These are phyloP conservation scores for Dione vanillae DNA, from an alignment of 2,888 invertebrate genomes.

Conservation along the genomic window DNA sequence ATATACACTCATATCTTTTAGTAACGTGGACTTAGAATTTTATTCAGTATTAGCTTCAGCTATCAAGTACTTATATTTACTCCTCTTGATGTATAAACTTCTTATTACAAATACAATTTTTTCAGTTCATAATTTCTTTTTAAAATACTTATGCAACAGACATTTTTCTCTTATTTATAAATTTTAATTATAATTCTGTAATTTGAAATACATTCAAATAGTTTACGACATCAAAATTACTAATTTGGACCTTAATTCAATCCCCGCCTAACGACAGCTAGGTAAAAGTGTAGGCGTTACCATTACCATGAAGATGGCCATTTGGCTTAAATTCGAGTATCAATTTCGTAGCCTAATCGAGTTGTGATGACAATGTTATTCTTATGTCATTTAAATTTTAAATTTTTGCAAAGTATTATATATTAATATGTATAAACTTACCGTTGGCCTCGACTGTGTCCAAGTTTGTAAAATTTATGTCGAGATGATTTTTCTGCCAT, in stretches of 20 bases:
- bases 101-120: too few relatives aligned
- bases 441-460: neutral
- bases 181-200: neutral
- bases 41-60: too few relatives aligned
- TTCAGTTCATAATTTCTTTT: too few relatives aligned
- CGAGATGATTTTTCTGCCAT: too few relatives aligned
- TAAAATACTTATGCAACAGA: too few relatives aligned
- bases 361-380: constrained; percentile 43
- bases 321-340: constrained; percentile 43
- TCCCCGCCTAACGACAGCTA: constrained; percentile 26
- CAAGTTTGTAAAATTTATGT: too few relatives aligned
- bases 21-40: too few relatives aligned
- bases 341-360: constrained; percentile 43
- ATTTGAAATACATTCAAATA: neutral
- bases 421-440: neutral
- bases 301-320: constrained; percentile 40
- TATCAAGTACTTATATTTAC: too few relatives aligned
- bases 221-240: constrained; percentile 27
- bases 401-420: neutral
- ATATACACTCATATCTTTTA: too few relatives aligned
- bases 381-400: constrained; percentile 24
- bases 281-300: constrained; percentile 39
- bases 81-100: too few relatives aligned
- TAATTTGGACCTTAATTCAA: constrained; percentile 32
- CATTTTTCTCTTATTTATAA: too few relatives aligned